These are phyloP conservation scores for Brachyistius frenatus DNA, from an alignment of 2,113 vertebrate species.

Conservation along the genomic window DNA sequence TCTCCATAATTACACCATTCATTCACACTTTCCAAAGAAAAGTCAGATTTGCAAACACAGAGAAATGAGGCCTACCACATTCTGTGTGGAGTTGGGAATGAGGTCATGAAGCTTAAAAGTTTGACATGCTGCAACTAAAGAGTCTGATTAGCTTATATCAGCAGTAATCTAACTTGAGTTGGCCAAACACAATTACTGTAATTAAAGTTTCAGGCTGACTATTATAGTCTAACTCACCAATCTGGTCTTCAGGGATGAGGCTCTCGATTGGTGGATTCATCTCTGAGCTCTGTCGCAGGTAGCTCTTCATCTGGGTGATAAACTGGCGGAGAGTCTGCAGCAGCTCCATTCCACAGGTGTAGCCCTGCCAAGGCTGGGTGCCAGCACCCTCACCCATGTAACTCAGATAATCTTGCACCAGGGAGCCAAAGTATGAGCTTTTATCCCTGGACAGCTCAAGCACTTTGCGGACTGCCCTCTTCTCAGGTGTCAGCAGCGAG, in stretches of 20 bases:
- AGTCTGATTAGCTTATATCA: not conserved
- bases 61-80: not conserved
- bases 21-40: conserved; percentile 43
- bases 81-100: not conserved
- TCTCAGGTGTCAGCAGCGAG: conserved; percentile 94
- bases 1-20: conserved; percentile 13
- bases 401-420: conserved; percentile 96
- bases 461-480: conserved; percentile 89
- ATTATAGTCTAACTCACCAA: conserved; percentile 87
- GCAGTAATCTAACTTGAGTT: not conserved
- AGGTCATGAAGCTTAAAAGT: conserved; percentile 9
- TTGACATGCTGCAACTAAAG: not conserved
- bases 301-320: conserved; percentile 98
- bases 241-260: conserved; percentile 95
- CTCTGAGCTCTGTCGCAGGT: conserved; percentile 95
- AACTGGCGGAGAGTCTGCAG: conserved; percentile 98
- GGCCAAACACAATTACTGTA: not conserved
- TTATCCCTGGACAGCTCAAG: conserved; percentile 91
- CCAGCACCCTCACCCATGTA: conserved; percentile 93
- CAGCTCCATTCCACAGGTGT: conserved; percentile 91
- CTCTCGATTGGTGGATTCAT: conserved; percentile 94
- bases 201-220: not conserved
- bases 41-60: not conserved
- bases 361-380: conserved; percentile 79
- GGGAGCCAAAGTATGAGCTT: conserved; percentile 92